Evolutionary conservation across 2,797 vertebrate species (phyloP), one percentile per base, ranked within the genome.

Genomic region (Coilia nasus): DNA sequence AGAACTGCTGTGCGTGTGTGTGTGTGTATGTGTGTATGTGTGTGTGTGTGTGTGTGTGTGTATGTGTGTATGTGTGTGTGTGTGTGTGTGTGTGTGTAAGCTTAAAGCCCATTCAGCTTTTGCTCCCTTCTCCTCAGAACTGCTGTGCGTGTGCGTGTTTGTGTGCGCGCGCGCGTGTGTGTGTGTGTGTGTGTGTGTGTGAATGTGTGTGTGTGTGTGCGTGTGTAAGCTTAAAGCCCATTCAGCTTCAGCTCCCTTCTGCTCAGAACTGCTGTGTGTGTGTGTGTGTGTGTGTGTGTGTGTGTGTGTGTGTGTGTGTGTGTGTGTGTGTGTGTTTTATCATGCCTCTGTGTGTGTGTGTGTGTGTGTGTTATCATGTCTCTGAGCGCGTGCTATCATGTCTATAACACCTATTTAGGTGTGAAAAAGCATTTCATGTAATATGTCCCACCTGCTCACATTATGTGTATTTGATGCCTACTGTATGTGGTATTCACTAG

Each of bases 351-450:
- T n/a, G 59, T 6, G 59, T 62, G 59, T 62, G 21, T n/a, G 23
- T 78, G 14, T 85, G 60, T 86, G 54, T 57, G 57, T 85, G n/a
- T 82, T 83, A 41, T 5, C 35, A 41, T 41, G 35, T 5, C 35
- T 41, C 35, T 41, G 5, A 41, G 35, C 59, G 82, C 35, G 46
- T 54, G 50, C 50, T 54, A 2, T 14, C 50, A 54, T 54, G 50
- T 7, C 7, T 14, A 54, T 10, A 14, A 54, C 50, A 3, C 14
- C 50, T 3, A 54, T 10, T 9, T 14, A 54, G 3, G 50, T 54
- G 50, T 54, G 14, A 54, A 54, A 10, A 3, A 54, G 2, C 7
- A 54, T 54, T 3, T 14, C 50, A 54, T 54, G 50, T 54, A 84
- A 56, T 64, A 83, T 85, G 9, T 11, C 7, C 50, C 50, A 3